phyloP scores from a whole-genome alignment of 2,113 vertebrate species.

The Tachuris rubrigastra region DNA sequence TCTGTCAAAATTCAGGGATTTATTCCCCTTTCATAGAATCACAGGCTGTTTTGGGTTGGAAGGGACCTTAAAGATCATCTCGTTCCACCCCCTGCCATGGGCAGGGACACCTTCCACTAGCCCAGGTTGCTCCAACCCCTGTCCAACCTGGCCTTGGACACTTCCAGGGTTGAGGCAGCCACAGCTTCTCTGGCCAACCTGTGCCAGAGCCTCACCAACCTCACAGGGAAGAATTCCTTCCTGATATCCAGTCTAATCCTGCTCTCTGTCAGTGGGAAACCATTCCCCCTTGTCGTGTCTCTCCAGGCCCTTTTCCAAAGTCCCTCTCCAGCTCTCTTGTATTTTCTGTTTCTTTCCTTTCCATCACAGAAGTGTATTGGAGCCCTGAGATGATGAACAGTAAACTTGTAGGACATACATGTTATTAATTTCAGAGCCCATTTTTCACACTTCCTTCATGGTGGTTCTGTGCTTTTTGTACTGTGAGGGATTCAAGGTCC shows the following conservation, averaged over 20 bases:
- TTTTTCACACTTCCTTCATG: fast-evolving
- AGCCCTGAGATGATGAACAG: neutral
- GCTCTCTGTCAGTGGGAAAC: neutral
- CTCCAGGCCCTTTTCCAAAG: neutral
- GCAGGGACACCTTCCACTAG: neutral
- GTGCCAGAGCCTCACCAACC: neutral
- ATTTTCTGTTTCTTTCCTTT: neutral
- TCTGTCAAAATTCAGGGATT: fast-evolving
- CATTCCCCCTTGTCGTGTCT: neutral
- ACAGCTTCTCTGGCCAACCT: neutral
- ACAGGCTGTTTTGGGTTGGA: fast-evolving
- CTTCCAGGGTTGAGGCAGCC: neutral
- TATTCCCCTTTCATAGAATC: neutral
- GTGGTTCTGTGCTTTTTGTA: neutral
- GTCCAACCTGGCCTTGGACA: neutral
- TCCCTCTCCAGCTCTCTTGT: neutral
- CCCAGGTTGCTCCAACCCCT: neutral
- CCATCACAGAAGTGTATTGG: fast-evolving
- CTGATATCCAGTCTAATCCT: neutral
- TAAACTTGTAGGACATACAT: fast-evolving
- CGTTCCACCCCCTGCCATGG: neutral
- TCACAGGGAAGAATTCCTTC: fast-evolving
- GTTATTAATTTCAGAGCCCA: neutral
- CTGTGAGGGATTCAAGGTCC: neutral
- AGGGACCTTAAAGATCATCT: fast-evolving